A percentile compares a stretch with the other conserved stretches of the same genome.
Conservation (phyloP, 1,140 invertebrate genomes). For the Marisa cornuarietis region DNA sequence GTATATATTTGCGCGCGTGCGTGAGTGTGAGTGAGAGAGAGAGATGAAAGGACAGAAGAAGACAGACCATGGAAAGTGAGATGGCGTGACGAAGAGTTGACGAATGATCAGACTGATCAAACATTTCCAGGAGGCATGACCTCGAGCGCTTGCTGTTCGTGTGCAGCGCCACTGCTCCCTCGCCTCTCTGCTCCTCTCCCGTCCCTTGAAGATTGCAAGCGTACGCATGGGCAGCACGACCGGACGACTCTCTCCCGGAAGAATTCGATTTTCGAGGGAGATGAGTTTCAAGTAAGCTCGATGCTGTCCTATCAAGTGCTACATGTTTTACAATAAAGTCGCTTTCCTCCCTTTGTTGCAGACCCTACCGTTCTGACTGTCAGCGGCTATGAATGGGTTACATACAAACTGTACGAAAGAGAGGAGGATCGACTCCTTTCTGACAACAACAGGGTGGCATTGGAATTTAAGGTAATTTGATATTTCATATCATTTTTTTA, state of each 20-base stretch:
- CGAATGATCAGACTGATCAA: not conserved
- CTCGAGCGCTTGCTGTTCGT: not conserved
- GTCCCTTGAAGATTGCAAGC: not conserved
- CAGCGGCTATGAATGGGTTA: conserved; percentile 89
- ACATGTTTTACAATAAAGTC: not conserved
- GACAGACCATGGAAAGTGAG: not conserved
- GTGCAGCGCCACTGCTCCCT: not conserved
- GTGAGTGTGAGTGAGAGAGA: not conserved
- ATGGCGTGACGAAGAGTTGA: not conserved
- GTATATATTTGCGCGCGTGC: no score
- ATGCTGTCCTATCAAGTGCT: not conserved
- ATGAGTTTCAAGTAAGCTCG: not conserved
- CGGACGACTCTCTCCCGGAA: conserved; percentile 40
- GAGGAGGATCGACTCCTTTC: conserved; percentile 91
- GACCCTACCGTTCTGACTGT: conserved; percentile 87
- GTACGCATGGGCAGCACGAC: not conserved
- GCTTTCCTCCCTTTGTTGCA: conserved; percentile 57
- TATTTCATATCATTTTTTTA: no score
- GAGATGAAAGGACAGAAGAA: not conserved
- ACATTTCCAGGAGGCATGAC: not conserved
- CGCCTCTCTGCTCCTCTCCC: not conserved
- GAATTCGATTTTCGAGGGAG: not conserved
- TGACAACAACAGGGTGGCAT: conserved; percentile 83
- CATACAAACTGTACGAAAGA: conserved; percentile 86
- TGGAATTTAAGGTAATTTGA: conserved; percentile 82